Evolutionary conservation across 1,140 invertebrate species (phyloP).

Genomic region (Ceratosolen fusciceps): DNA sequence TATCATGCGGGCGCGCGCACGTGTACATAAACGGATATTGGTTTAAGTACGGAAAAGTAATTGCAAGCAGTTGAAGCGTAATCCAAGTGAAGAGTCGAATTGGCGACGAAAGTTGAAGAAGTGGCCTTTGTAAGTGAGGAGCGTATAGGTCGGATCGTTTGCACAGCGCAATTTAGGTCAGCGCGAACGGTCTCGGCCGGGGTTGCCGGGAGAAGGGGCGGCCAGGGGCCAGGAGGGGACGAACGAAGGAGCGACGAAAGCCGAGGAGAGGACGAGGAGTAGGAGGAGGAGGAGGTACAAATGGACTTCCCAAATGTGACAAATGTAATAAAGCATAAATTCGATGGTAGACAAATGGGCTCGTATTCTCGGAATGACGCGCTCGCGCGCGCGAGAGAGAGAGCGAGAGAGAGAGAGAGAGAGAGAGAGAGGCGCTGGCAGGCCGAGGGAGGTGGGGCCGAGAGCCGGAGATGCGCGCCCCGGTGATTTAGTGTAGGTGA

Average conservation of each 20-base stretch:
- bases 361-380: slow-evolving; percentile 15
- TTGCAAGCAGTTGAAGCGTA: too few species aligned
- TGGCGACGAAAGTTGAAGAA: too few species aligned
- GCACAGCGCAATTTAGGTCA: not conserved
- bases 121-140: not conserved
- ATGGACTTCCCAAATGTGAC: slow-evolving; percentile 1
- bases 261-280: not conserved
- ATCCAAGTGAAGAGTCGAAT: too few species aligned
- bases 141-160: not conserved
- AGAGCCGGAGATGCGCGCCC: not conserved
- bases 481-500: slow-evolving; percentile 41
- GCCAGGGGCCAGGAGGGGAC: too few species aligned
- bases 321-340: slow-evolving; percentile 33
- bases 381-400: not conserved
- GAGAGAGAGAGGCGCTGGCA: not conserved
- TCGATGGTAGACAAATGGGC: slow-evolving; percentile 33
- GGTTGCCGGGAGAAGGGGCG: too few species aligned
- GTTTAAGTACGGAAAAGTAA: too few species aligned
- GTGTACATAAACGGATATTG: too few species aligned
- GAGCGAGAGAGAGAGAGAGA: not conserved
- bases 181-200: not conserved
- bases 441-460: too few species aligned
- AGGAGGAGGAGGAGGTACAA: not conserved
- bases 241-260: not conserved
- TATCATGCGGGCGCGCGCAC: too few species aligned